A percentile compares a stretch with the other conserved stretches of the same genome.
phyloP scores from a whole-genome alignment of 2,113 vertebrate species.

The Bufo bufo region DNA sequence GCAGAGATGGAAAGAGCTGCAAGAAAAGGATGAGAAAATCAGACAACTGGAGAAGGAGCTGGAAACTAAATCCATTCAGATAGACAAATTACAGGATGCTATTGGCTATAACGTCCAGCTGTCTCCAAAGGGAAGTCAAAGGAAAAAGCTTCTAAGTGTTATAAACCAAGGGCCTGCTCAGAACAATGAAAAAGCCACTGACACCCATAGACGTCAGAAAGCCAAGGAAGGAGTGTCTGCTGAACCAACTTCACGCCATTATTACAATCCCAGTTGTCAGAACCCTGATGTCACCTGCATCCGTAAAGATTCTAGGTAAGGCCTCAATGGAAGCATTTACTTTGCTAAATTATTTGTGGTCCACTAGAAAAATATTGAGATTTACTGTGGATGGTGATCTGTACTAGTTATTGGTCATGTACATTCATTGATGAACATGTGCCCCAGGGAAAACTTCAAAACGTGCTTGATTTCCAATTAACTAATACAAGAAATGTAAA shows the following conservation, averaged over 20 bases:
- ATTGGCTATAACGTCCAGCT: constrained; percentile 68
- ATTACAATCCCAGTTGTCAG: constrained; percentile 64
- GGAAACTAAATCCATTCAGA: constrained; percentile 72
- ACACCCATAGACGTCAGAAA: constrained; percentile 74
- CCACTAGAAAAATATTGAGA: not conserved
- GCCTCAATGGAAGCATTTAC: not conserved
- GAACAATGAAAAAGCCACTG: constrained; percentile 74
- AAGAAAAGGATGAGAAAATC: constrained; percentile 66
- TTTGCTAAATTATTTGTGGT: not conserved
- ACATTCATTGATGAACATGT: too few relatives aligned
- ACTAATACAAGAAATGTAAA: too few relatives aligned
- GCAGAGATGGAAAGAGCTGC: constrained; percentile 58
- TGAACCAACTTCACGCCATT: constrained; percentile 76
- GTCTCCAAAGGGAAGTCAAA: constrained; percentile 60
- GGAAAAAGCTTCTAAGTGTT: constrained; percentile 67
- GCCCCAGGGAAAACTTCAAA: too few relatives aligned
- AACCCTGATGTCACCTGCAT: constrained; percentile 62
- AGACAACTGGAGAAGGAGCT: constrained; percentile 71
- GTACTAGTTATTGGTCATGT: too few relatives aligned
- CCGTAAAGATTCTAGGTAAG: constrained; percentile 75
- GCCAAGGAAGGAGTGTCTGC: constrained; percentile 82
- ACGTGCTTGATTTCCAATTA: too few relatives aligned
- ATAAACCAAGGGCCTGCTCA: constrained; percentile 75
- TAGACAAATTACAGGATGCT: constrained; percentile 79
- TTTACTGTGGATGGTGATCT: too few relatives aligned